phyloP scores from a whole-genome alignment of 2,797 vertebrate species.

The Neoniphon sammara region DNA sequence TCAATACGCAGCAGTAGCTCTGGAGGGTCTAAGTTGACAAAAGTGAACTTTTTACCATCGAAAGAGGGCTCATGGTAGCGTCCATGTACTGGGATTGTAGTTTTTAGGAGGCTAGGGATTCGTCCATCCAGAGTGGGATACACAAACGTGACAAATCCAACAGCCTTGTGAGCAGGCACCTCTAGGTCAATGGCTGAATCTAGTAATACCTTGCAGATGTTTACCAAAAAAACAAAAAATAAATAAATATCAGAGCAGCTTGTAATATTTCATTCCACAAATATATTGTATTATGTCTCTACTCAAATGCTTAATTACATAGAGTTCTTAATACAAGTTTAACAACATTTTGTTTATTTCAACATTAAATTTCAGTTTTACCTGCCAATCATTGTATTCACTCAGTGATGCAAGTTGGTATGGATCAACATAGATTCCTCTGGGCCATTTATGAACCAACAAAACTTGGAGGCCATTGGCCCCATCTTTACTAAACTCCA shows the following conservation, averaged over 20 bases:
- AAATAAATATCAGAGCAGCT: constrained; percentile 4
- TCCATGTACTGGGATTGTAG: constrained; percentile 87
- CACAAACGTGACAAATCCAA: constrained; percentile 79
- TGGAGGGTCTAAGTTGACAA: constrained; percentile 80
- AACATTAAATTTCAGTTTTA: constrained; percentile 57
- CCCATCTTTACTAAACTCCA: constrained; percentile 74
- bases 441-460: constrained; percentile 82
- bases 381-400: constrained; percentile 86
- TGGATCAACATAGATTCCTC: constrained; percentile 90
- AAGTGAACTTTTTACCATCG: constrained; percentile 48
- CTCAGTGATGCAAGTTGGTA: constrained; percentile 87
- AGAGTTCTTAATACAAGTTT: neutral
- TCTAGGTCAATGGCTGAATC: constrained; percentile 87
- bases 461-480: constrained; percentile 75
- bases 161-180: constrained; percentile 87
- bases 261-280: constrained; percentile 3
- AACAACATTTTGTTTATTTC: neutral
- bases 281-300: neutral
- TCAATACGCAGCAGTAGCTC: constrained; percentile 84
- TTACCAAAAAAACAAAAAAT: neutral
- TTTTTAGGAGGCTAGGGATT: constrained; percentile 70
- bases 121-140: constrained; percentile 74
- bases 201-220: constrained; percentile 81
- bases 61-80: constrained; percentile 89
- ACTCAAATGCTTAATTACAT: neutral